A percentile compares a stretch with the other conserved stretches of the same genome.
phyloP scores from a whole-genome alignment of 2,888 invertebrate species.

The Sinotaia quadrata region DNA sequence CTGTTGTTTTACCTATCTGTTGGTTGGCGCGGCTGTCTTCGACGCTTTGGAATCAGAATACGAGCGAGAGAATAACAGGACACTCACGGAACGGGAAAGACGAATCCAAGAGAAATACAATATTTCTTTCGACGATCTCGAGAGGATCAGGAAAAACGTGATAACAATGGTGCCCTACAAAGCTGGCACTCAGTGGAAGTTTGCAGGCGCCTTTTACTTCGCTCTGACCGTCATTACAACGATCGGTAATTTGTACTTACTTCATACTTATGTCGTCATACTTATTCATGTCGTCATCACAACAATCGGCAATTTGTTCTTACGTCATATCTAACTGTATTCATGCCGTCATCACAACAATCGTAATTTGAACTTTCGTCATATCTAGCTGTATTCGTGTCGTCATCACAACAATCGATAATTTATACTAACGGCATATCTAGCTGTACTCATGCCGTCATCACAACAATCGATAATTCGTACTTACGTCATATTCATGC shows the following conservation, averaged over 20 bases:
- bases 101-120: conserved; percentile 82
- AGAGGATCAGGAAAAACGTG: conserved; percentile 84
- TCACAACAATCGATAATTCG: too few species aligned
- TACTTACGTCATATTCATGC: too few species aligned
- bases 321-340: too few species aligned
- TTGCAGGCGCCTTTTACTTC: conserved; percentile 98
- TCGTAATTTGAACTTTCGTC: too few species aligned
- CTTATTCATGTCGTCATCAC: too few species aligned
- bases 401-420: too few species aligned
- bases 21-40: conserved; percentile 98
- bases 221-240: conserved; percentile 99
- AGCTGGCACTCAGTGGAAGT: conserved; percentile 99
- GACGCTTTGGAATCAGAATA: conserved; percentile 97
- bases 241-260: conserved; percentile 83
- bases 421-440: too few species aligned
- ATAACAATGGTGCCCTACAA: conserved; percentile 98
- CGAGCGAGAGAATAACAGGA: conserved; percentile 88
- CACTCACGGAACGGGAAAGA: conserved; percentile 74
- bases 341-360: too few species aligned
- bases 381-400: too few species aligned
- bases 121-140: conserved; percentile 92
- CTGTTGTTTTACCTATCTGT: conserved; percentile 97
- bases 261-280: too few species aligned
- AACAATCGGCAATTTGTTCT: too few species aligned
- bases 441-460: too few species aligned